Evolutionary conservation across 2,888 invertebrate species (phyloP), one percentile per base, ranked within the genome.

Genomic region (Xestia sexstrigata): DNA sequence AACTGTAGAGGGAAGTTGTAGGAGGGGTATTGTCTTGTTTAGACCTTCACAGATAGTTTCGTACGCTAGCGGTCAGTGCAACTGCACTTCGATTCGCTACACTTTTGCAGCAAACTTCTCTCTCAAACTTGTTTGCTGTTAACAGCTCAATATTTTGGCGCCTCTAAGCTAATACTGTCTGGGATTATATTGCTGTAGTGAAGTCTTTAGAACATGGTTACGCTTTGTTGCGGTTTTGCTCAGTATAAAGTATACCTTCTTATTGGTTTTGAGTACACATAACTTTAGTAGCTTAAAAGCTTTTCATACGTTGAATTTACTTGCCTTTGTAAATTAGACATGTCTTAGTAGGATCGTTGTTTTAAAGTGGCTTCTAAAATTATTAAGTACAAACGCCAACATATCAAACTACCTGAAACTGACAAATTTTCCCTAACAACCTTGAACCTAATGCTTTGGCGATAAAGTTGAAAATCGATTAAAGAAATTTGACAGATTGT

Each of bases 31-130:
- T 74, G 83, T 55, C 52, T 73, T 60, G 84, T 68, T 84, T 70
- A 74, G 45, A 70, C 45, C 42, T 70, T 45, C 60, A 42, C 35
- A 62, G 66, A 71, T 76, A 75, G 67, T 70, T 68, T 70, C 17
- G 35, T 84, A 52, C 26, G 26, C 63, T 58, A n/a, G 70, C 49
- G 60, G 76, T 74, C 70, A 79, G 67, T 49, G 66, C 63, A 75
- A 74, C 52, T 30, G 55, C 45, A 42, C 45, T 70, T 68, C n/a
- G n/a, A n/a, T n/a, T n/a, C n/a, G 52, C 52, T 52, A 71, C 70
- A 75, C 84, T 86, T 86, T 86, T 86, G 65, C 52, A 69, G 23
- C 45, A 39, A 77, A 83, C 74, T 79, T 70, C 63, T 35, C 69
- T 83, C 60, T 60, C 42, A 55, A 74, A 78, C 72, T 74, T 67